Base-by-base conservation (phyloP, 2,888 invertebrate species). In the Tipula vernalis region DNA sequence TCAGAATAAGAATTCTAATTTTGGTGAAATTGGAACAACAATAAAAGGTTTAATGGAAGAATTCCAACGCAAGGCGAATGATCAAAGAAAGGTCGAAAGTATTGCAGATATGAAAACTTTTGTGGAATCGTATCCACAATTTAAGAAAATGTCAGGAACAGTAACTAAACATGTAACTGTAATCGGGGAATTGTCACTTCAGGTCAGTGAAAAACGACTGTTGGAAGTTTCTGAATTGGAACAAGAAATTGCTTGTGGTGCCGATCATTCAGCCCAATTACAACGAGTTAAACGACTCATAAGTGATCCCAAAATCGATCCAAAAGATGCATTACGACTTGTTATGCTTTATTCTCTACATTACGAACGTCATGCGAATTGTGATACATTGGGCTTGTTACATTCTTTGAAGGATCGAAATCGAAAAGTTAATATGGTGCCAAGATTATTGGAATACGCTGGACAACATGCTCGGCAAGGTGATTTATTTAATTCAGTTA, bases 51-150 rank as follows among this genome's bases (percentile, higher is more conserved):
- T 99, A 87, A 99, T 99, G 97, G 99, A 99, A 87, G 98, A 99
- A 90, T 99, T 99, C 92, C 98, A 99, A 92, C 95, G 94, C 89
- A 98, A 98, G 91, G 97, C 98, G 2, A 97, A 99, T 91, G 97
- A 96, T 89, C 98, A 99, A 89, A 96, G 98, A 91, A 98, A 98
- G 93, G 96, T 99, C 2, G 99, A 99, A 92, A 98, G 98, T 89
- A 99, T 99, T 89, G 94, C 96, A 0, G 99, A 99, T 91, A 99
- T 99, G 99, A 99, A 99, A 93, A 96, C 95, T 89, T 99, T 99
- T 91, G 97, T 99, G 0, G 99, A 99, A 91, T 96, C 96, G 13
- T 99, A 99, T 92, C 99, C 99, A 0, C 96, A 99, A 89, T 99
- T 99, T 91, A 99, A 98, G 93, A 97, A 97, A 94, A 95, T 98